Evolutionary conservation across 64 coral and sea anemone genomes (phyloP), one percentile per base, ranked within the genome.

Genomic region (Montipora cactus): DNA sequence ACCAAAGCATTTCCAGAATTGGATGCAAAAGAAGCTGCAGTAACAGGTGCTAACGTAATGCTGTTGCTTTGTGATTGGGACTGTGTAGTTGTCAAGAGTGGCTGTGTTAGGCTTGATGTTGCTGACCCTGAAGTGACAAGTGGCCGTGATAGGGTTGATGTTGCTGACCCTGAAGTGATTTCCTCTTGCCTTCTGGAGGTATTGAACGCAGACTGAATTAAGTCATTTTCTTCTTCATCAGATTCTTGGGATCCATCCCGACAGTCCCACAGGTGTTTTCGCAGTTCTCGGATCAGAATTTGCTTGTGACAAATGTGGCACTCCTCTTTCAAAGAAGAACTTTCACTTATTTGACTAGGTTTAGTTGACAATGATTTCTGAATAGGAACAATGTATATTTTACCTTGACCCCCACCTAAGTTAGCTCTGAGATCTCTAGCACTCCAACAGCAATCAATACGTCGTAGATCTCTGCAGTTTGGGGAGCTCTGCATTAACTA

Each of bases 211-310:
- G 59, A 91, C 66, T 51, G 20, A 3, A 49, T 12, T 11, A 12
- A 64, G 87, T 64, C 59, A 64, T 64, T 11, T 12, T 7, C 13
- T 7, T 64, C 59, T 12, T 15, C 13, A 64, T 64, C 59, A 12
- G 44, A 80, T 47, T 9, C 22, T 21, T 28, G 28, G 28, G 28
- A 28, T 28, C 28, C 28, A 28, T 88, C 92, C 7, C 8, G 14
- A 81, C 85, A 94, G 7, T 89, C 72, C 85, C 84, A 82, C 8
- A 94, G 47, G 55, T 94, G 85, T 75, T 94, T 94, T 89, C 78
- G 15, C 4, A 94, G 77, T 20, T 94, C 84, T 6, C 50, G 84
- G 28, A 82, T 75, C 6, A 81, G 23, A 59, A 94, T 86, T 50
- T 92, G 46, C 20, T 94, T 94, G 45, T 87, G 37, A 5, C 84